Percentiles rank a stretch among this genome's conserved stretches.
Evolutionary conservation across 1,140 invertebrate genomes (phyloP).

Genomic region (Drosophila tristis): DNA sequence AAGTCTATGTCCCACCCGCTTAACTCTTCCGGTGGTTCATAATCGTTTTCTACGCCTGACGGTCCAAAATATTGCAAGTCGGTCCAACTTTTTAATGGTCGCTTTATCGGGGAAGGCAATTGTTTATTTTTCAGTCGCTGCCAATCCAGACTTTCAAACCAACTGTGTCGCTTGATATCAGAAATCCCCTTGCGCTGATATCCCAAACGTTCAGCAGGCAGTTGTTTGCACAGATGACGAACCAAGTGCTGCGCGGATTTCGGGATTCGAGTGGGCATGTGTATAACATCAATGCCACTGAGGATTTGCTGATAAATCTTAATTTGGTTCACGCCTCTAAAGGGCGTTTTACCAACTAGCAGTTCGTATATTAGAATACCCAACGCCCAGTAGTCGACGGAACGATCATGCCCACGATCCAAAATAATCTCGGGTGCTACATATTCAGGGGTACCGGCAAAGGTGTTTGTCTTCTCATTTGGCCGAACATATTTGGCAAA

Average conservation of each 20-base stretch:
- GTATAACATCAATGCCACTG: slow-evolving; percentile 93
- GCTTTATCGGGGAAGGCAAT: slow-evolving; percentile 90
- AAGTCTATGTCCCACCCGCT: slow-evolving; percentile 90
- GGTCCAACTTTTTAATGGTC: slow-evolving; percentile 87
- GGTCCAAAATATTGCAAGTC: slow-evolving; percentile 90
- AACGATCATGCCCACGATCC: slow-evolving; percentile 96
- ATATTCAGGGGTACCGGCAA: slow-evolving; percentile 96
- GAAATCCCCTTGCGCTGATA: slow-evolving; percentile 95
- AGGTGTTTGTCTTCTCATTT: slow-evolving; percentile 96
- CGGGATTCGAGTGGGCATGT: slow-evolving; percentile 92
- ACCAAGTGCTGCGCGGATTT: slow-evolving; percentile 93
- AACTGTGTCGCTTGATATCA: slow-evolving; percentile 97
- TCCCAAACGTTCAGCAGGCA: slow-evolving; percentile 96
- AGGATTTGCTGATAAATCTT: slow-evolving; percentile 98
- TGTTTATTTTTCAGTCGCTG: slow-evolving; percentile 89
- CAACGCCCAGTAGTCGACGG: slow-evolving; percentile 97
- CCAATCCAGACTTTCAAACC: slow-evolving; percentile 98
- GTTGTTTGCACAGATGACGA: slow-evolving; percentile 93
- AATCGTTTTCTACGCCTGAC: slow-evolving; percentile 85
- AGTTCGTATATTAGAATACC: slow-evolving; percentile 97
- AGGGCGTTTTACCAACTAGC: slow-evolving; percentile 96
- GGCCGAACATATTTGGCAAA: slow-evolving; percentile 95
- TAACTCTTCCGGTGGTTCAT: slow-evolving; percentile 88
- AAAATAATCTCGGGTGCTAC: slow-evolving; percentile 97
- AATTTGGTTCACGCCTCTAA: slow-evolving; percentile 95